Evolutionary conservation across 30 jellyfish, hydroid and myxozoan genomes (phyloP), one percentile per base, ranked within the genome.

Genomic region (Mastigias papua): DNA sequence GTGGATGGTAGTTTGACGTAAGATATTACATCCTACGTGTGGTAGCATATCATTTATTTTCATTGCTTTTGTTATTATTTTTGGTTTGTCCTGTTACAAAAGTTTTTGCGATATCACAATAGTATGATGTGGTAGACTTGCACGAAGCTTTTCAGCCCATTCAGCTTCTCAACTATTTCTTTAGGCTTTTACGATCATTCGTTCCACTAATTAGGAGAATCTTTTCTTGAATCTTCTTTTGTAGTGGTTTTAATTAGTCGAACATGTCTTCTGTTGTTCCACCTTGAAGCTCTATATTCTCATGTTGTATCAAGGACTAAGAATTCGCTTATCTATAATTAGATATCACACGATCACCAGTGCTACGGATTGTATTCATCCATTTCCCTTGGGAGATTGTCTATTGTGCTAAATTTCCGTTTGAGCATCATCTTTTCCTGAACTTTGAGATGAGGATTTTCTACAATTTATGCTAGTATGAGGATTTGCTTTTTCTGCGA

Each of bases 1-100:
- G 13, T 71, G 67, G 83, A 71, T 71, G 10, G 64, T 71, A 21
- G 28, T 48, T 48, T 71, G 83, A 9, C 83, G 64, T 26, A 71
- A 20, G 71, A 71, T 71, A 73, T 31, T 73, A 35, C 30, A 35
- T 19, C 67, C 67, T 30, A 71, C 67, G 8, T 71, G 67, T 9
- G 28, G 28, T 5, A 71, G 83, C 30, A 35, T 48, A 8, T 34
- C 67, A 71, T 35, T 71, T 29, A 71, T 1, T 71, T 8, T 48
- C 64, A 11, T 71, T 34, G 30, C 67, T 54, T 71, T 69, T 28
- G 7, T 69, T 69, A 3, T 30, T 20, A 28, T 25, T n/a, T 69
- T 67, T 28, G 34, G 27, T 69, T n/a, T 69, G 50, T 69, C 80
- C 80, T 6, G 4, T 69, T 20, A 20, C 54, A 37, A 11, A 37